A percentile compares a stretch with the other conserved stretches of the same genome.
phyloP scores from a whole-genome alignment of 2,113 vertebrate species.

The Mustelus asterias region DNA sequence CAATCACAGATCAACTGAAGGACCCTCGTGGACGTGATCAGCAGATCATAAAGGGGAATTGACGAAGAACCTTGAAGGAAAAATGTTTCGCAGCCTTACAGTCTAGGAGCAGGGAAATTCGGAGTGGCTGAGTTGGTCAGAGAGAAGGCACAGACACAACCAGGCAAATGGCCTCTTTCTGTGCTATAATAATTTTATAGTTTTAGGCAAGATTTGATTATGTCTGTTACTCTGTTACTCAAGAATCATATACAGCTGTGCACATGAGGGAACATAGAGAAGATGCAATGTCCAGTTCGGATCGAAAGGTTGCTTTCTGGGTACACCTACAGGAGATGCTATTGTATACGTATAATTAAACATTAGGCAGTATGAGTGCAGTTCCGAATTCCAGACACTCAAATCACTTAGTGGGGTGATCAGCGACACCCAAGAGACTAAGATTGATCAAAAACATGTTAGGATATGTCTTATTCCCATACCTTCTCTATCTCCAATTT shows the following conservation, averaged over 20 bases:
- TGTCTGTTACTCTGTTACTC: neutral
- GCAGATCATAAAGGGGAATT: neutral
- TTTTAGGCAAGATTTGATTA: neutral
- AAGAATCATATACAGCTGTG: neutral
- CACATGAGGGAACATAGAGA: neutral
- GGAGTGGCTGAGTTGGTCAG: neutral
- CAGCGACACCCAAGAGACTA: neutral
- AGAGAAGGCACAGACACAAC: neutral
- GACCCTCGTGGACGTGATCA: neutral
- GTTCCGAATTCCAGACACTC: neutral
- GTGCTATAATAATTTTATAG: neutral
- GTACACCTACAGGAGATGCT: neutral
- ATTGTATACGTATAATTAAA: neutral
- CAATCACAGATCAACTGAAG: neutral
- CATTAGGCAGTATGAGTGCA: neutral
- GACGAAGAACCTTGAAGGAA: neutral
- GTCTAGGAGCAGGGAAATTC: neutral
- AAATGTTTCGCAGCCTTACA: neutral
- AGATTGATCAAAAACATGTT: neutral
- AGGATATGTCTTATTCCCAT: neutral
- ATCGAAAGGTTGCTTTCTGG: neutral
- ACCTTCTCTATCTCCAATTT: constrained; percentile 10
- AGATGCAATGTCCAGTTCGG: neutral
- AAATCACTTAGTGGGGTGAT: neutral
- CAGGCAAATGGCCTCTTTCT: neutral